Evolutionary conservation across 2,797 vertebrate genomes (phyloP), one percentile per base, ranked within the genome.

Genomic region (Liparis tanakae): DNA sequence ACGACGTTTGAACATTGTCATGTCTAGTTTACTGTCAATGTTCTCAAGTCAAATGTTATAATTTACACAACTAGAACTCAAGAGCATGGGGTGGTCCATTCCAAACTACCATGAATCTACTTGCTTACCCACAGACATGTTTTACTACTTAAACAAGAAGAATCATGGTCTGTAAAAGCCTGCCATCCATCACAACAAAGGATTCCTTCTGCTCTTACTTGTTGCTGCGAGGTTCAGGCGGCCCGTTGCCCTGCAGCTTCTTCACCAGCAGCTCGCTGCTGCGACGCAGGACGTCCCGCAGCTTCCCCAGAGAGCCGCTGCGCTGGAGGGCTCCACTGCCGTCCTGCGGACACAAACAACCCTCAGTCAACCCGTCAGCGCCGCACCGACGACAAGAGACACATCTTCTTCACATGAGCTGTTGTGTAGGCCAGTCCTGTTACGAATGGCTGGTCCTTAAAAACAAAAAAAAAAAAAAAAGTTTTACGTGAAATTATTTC

Each of bases 191-290:
- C 8, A 8, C 5, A 5, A 46, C 8, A 20, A 20, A 53, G 20
- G 6, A 17, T 36, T 14, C n/a, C 10, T 51, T 5, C 6, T 13
- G 72, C 5, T 69, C 81, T 89, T 92, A 95, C 94, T 90, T 93
- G 62, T 88, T 94, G 85, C 75, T 96, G 87, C 96, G 96, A 30
- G 95, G 94, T 48, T 97, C 93, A 51, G 96, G 92, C 0, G 96
- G 96, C 9, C 91, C 95, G 0, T 95, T 96, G 61, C 96, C 96
- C 88, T 99, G 98, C 57, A 99, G 95, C 59, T 97, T 99, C 94
- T 97, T 98, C 88, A 99, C 98, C 87, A 99, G 87, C 90, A 98
- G 88, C 87, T 99, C 98, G 1, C 98, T 99, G 95, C 98, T 99
- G 79, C 96, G 94, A 4, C 97, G 95, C 22, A 99, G 82, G 36